phyloP scores from a whole-genome alignment of 2,888 invertebrate species.

The Notodonta ziczac region DNA sequence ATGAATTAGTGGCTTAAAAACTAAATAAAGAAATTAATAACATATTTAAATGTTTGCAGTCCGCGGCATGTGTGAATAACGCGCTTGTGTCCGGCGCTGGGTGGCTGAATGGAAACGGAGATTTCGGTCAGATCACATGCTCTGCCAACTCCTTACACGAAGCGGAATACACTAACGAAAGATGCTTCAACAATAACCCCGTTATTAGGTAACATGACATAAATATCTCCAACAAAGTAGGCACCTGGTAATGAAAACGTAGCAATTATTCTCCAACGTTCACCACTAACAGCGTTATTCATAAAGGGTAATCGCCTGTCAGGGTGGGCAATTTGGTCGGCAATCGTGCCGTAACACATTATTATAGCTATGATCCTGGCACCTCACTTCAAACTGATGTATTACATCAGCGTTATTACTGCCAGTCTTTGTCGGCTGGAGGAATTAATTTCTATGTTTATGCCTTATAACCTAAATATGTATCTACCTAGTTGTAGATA shows the following conservation, averaged over 20 bases:
- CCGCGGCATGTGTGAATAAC: constrained; percentile 62
- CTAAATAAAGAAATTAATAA: not conserved
- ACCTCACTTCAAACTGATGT: not conserved
- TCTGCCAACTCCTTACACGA: constrained; percentile 62
- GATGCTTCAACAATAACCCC: constrained; percentile 70
- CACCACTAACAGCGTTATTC: not conserved
- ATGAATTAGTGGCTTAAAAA: too few relatives aligned
- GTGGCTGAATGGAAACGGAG: constrained; percentile 62
- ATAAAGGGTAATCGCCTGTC: not conserved
- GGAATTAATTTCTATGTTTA: too few relatives aligned
- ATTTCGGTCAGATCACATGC: constrained; percentile 72
- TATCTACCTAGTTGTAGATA: too few relatives aligned
- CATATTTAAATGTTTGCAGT: constrained; percentile 40
- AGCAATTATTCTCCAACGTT: not conserved
- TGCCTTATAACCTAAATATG: too few relatives aligned
- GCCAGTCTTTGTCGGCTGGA: too few relatives aligned
- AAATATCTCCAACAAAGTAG: not conserved
- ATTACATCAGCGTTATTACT: too few relatives aligned
- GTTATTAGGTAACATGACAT: constrained; percentile 51
- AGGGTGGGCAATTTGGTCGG: not conserved
- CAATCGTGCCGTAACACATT: not conserved
- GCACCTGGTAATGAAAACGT: not conserved
- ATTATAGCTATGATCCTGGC: not conserved
- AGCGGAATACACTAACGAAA: constrained; percentile 64
- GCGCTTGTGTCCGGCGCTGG: constrained; percentile 58